These are phyloP conservation scores for Microtus richardsoni DNA, from an alignment of 2,113 vertebrate genomes.

Conservation along the genomic window DNA sequence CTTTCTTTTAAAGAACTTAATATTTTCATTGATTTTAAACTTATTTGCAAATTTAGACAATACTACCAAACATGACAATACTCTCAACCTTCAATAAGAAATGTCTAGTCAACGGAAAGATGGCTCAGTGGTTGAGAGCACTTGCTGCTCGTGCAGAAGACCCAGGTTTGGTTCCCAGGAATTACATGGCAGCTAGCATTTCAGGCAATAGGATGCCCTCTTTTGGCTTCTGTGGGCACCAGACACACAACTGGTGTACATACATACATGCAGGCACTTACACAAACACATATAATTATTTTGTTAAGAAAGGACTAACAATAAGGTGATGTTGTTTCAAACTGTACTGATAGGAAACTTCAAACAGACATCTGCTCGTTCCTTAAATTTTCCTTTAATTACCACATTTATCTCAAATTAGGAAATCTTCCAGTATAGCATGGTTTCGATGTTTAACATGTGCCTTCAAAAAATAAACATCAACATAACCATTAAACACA, in stretches of 20 bases:
- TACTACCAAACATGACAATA: not conserved
- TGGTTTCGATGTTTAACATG: conserved; percentile 42
- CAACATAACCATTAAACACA: conserved; percentile 4
- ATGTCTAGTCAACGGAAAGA: not conserved
- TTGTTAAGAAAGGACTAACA: not conserved
- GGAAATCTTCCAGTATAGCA: not conserved
- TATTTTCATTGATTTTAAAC: not conserved
- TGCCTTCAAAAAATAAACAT: not conserved
- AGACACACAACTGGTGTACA: not conserved
- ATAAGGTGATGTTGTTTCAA: not conserved
- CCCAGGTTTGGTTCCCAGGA: not conserved
- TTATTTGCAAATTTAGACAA: conserved; percentile 42
- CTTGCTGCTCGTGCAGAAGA: not conserved
- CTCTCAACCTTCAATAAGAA: not conserved
- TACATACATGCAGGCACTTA: not conserved
- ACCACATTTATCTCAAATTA: conserved; percentile 15
- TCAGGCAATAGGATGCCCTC: no score
- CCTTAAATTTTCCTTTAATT: conserved; percentile 4
- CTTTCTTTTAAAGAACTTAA: not conserved
- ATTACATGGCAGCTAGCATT: no score
- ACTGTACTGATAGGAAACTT: not conserved
- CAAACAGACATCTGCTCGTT: not conserved
- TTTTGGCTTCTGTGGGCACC: not conserved
- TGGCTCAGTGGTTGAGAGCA: not conserved
- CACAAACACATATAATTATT: not conserved